Evolutionary conservation across 2,888 invertebrate genomes (phyloP).

Genomic region (Siphonodentalium dalli): DNA sequence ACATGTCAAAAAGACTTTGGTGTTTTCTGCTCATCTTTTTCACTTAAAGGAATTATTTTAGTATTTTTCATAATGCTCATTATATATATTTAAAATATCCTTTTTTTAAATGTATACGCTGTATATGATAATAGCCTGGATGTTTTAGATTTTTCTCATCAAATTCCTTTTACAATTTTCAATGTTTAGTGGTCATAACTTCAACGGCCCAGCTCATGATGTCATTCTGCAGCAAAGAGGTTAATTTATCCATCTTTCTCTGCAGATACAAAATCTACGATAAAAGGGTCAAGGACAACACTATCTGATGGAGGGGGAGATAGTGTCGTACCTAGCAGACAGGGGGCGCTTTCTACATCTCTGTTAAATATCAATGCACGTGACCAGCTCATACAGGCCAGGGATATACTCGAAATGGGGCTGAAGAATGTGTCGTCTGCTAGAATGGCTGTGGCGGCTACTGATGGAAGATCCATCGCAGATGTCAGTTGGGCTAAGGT

Average conservation of each 20-base stretch:
- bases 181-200: no score
- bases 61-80: no score
- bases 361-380: conserved; percentile 42
- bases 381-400: conserved; percentile 49
- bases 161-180: no score
- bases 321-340: conserved; percentile 31
- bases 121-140: no score
- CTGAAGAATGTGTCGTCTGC: conserved; percentile 58
- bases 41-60: no score
- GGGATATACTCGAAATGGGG: conserved; percentile 58
- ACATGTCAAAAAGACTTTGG: no score
- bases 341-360: conserved; percentile 41
- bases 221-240: no score
- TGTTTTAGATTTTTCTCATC: no score
- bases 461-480: conserved; percentile 58
- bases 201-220: no score
- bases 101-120: no score
- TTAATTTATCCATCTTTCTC: background rate
- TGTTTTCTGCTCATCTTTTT: no score
- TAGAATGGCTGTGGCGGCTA: conserved; percentile 48
- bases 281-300: conserved; percentile 45
- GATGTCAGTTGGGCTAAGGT: conserved; percentile 64
- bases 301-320: conserved; percentile 42
- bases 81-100: no score
- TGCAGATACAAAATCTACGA: conserved; percentile 34